Evolutionary conservation across 2,797 vertebrate genomes (phyloP), one percentile per base, ranked within the genome.

Genomic region (Cuniculus paca): DNA sequence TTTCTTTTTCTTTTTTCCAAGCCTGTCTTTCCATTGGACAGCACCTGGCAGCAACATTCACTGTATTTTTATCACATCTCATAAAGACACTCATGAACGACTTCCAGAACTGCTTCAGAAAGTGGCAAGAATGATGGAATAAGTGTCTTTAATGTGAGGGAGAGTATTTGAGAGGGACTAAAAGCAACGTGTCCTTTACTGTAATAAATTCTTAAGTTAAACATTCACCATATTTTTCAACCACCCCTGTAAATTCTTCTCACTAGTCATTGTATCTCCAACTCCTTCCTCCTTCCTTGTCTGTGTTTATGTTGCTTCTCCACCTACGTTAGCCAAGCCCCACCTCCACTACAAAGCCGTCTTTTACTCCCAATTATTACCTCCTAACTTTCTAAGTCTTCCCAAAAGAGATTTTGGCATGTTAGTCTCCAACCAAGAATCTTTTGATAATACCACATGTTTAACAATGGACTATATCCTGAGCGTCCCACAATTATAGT

Each of bases 361-460:
- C 22, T 42, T 90, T 65, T 83, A 70, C 22, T 86, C 42, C 81
- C 39, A 4, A 14, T 68, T 61, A 68, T 52, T 87, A 72, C 65
- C 52, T 88, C 45, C 34, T 63, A 81, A 50, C 83, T 78, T 88
- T 88, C 42, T 26, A 86, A 91, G 48, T 36, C 42, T 93, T 89
- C 22, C 80, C 68, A 26, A 65, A 92, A 24, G 56, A 86, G 70
- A 63, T 83, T 70, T 92, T 79, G 72, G 70, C 34, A 65, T 81
- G 9, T 91, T 78, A 65, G 45, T 61, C 72, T 95, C 85, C 90
- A 81, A 45, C 28, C 70, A 91, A 78, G 89, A 80, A 48, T 54
- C 54, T 14, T 89, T 90, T 48, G 31, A 2, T 22, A 58, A 48
- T 63, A 24, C 34, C 31, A 75, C 31, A 2, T 81, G 80, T 93